Evolutionary conservation across 1,140 invertebrate species (phyloP), one percentile per base, ranked within the genome.

Genomic region (Heliconius hermathena): DNA sequence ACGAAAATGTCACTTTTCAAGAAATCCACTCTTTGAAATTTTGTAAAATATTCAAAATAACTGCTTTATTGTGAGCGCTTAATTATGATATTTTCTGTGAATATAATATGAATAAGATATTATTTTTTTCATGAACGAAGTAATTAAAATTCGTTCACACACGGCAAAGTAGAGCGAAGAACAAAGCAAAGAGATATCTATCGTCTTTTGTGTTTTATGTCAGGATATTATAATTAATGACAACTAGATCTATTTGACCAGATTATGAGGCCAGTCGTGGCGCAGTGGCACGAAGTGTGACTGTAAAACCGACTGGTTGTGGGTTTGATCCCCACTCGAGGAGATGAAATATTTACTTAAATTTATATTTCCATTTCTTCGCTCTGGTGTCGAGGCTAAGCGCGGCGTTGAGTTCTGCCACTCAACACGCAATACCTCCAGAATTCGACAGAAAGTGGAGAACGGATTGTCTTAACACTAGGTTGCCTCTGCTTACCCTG

Each of bases 71-170:
- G 26, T 66, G 26, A 66, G 11, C 26, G 26, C 22, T 66, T 66
- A 66, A 66, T 66, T 66, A 66, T 6, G 22, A 66, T 66, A 66
- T 66, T 66, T 66, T 66, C 60, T 66, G 60, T 66, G 60, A 66
- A 66, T n/a, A 66, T 46, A 16, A 46, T 66, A 66, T 66, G 60
- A 66, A 66, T 66, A 66, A 29, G 60, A 29, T 66, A 26, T 66
- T 26, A 13, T 29, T 29, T 29, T 66, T 66, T 66, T 66, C 26
- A 66, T 57, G 54, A 57, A 66, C 26, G 60, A 16, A 66, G 26
- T 66, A 26, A 66, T 66, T 66, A 66, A 66, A 66, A 29, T 29
- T 4, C 60, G 60, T 66, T 66, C 60, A 16, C 60, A 66, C 13
- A 66, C 9, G 9, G 13, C 9, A 16, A 57, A 29, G 60, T 66